These are phyloP conservation scores for Palaemon carinicauda DNA, from an alignment of 1,140 invertebrate species.

Conservation along the genomic window DNA sequence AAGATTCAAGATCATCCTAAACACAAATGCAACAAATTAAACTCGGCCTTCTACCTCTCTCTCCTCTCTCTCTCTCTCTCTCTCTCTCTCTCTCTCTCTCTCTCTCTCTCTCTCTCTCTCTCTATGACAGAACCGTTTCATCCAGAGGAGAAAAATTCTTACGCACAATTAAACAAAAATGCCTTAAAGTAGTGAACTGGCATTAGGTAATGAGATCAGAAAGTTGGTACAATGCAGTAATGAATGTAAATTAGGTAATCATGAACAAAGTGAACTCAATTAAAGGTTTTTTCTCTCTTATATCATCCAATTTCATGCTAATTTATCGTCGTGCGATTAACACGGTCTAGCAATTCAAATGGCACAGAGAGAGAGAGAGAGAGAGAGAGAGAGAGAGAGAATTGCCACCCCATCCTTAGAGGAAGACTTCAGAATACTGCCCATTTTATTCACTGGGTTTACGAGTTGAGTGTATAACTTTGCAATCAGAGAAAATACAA, in stretches of 20 bases:
- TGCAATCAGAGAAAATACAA: too few species aligned
- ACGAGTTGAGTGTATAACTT: too few species aligned
- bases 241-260: constrained; percentile 54
- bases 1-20: background rate
- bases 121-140: background rate
- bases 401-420: background rate
- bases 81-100: background rate
- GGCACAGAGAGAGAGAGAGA: constrained; percentile 39
- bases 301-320: constrained; percentile 57
- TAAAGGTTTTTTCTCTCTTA: constrained; percentile 55
- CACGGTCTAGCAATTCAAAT: constrained; percentile 51
- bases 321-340: constrained; percentile 54
- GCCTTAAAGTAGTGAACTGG: constrained; percentile 29
- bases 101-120: constrained; percentile 14
- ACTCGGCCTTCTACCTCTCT: background rate
- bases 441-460: too few species aligned
- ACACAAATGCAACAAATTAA: background rate
- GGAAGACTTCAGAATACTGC: background rate
- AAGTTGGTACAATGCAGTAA: constrained; percentile 57
- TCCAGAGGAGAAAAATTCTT: background rate
- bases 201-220: constrained; percentile 50
- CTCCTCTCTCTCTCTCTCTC: background rate
- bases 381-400: background rate
- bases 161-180: constrained; percentile 27
- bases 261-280: constrained; percentile 57